These are phyloP conservation scores for Bombus fervidus DNA, from an alignment of 1,140 invertebrate species.

Conservation along the genomic window DNA sequence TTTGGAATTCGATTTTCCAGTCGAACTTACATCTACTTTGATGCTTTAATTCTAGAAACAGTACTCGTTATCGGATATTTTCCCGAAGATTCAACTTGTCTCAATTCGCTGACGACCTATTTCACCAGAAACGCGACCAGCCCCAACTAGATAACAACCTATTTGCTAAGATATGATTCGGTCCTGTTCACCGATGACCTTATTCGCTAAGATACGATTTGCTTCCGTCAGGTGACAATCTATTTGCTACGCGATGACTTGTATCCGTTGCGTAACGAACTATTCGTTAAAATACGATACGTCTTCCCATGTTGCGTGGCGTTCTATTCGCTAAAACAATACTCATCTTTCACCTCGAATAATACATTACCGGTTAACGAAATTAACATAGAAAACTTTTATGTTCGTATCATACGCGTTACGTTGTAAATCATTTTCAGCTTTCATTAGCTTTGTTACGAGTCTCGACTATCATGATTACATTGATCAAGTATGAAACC, in stretches of 20 bases:
- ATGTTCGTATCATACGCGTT: no score
- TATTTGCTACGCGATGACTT: slow-evolving; percentile 27
- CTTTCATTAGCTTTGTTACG: no score
- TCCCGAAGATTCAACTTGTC: not conserved
- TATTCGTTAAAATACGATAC: slow-evolving; percentile 24
- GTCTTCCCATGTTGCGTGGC: not conserved
- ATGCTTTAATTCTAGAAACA: not conserved
- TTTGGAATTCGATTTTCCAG: no score
- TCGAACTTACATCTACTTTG: no score
- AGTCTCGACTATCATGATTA: no score
- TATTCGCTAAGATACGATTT: slow-evolving; percentile 18
- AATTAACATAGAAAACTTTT: no score
- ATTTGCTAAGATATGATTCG: slow-evolving; percentile 26
- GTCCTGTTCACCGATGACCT: not conserved
- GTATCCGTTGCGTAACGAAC: slow-evolving; percentile 34
- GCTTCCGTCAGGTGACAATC: slow-evolving; percentile 10
- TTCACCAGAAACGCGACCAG: not conserved
- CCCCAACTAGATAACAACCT: slow-evolving; percentile 10
- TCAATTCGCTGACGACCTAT: slow-evolving; percentile 7
- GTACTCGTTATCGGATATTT: not conserved
- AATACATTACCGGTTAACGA: not conserved
- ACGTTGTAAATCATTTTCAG: no score
- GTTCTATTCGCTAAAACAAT: not conserved
- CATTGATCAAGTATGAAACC: no score
- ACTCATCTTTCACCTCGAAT: no score